phyloP scores from a whole-genome alignment of 2,113 vertebrate species.

The Todiramphus saurophagus region DNA sequence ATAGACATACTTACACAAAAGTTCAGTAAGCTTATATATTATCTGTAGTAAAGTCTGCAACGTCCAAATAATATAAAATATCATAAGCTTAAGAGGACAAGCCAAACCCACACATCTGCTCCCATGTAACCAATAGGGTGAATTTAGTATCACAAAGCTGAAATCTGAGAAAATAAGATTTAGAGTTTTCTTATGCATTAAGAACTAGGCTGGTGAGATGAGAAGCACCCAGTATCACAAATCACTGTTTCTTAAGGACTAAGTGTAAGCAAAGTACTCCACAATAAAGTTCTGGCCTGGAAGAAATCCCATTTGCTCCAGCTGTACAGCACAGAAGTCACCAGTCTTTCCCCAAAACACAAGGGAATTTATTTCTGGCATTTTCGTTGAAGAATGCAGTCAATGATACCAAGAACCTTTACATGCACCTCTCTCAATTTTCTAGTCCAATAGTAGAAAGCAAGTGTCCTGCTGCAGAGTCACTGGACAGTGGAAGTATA shows the following conservation, averaged over 20 bases:
- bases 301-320: neutral
- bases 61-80: neutral
- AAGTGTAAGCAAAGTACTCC: neutral
- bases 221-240: neutral
- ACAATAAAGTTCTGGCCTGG: neutral
- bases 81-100: neutral
- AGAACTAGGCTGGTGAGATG: neutral
- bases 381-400: neutral
- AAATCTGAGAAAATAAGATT: neutral
- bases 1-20: neutral
- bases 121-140: neutral
- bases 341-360: neutral
- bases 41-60: neutral
- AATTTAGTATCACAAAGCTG: neutral
- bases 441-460: neutral
- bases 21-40: neutral
- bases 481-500: neutral
- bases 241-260: neutral
- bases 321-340: neutral
- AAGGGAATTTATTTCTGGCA: neutral
- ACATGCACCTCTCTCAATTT: neutral
- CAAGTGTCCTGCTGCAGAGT: neutral
- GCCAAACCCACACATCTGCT: neutral
- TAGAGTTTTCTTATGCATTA: neutral
- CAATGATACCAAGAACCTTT: neutral